Percentiles rank a stretch among this genome's conserved stretches.
These are phyloP conservation scores for Cepphus grylle DNA, from an alignment of 2,113 vertebrate species.

Conservation along the genomic window DNA sequence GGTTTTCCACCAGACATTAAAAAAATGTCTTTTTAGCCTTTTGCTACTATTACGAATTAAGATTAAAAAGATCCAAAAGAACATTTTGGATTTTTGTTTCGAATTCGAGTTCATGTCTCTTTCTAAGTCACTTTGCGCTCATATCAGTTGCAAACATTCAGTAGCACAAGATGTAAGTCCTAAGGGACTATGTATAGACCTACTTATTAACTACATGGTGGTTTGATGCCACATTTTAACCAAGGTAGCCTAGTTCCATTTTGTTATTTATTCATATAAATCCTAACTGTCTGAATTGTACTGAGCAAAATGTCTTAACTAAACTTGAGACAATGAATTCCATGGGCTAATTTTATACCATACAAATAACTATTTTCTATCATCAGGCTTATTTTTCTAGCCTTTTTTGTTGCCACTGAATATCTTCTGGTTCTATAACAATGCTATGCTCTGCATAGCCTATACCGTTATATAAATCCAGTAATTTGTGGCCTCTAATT, in stretches of 20 bases:
- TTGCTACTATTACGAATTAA: not conserved
- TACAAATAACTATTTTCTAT: not conserved
- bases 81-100: not conserved
- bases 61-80: not conserved
- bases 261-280: constrained; percentile 15
- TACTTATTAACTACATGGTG: not conserved
- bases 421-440: not conserved
- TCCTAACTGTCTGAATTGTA: not conserved
- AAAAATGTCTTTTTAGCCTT: not conserved
- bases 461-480: not conserved
- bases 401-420: not conserved
- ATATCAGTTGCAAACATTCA: not conserved
- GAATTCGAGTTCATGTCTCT: not conserved
- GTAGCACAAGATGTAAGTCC: not conserved
- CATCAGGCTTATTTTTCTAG: not conserved
- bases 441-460: not conserved
- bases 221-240: not conserved
- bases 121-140: not conserved
- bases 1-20: not conserved
- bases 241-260: not conserved
- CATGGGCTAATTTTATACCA: not conserved
- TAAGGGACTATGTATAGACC: not conserved
- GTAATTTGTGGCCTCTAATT: not conserved
- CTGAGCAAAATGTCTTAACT: not conserved
- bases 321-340: not conserved